Evolutionary conservation across 2,888 invertebrate species (phyloP), one percentile per base, ranked within the genome.

Genomic region (Phytoseiulus persimilis): DNA sequence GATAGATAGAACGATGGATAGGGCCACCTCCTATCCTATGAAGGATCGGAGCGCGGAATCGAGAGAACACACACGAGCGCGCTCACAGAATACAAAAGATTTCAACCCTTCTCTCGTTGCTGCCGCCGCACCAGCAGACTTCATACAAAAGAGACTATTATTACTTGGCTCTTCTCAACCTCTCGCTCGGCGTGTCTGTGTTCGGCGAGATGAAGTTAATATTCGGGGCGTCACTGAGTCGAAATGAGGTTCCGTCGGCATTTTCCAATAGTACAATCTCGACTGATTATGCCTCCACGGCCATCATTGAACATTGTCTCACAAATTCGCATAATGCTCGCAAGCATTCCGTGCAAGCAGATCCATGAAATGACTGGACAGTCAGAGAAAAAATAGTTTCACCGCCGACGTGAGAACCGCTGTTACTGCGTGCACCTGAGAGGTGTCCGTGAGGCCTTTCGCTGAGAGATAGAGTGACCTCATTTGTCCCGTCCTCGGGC

Each of bases 141-240:
- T 45, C 45, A 18, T 87, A 31, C 31, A 87, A 87, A 87, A 87
- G 87, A 87, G 87, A 87, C 87, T 87, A 87, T 87, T 87, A 87
- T 87, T 87, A 87, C 87, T 87, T 23, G 32, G 32, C 31, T 45
- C 87, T 87, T 33, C 33, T 33, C 33, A 31, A 18, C 83, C 31
- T 33, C 83, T 83, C 83, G 31, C 83, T 83, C 83, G 3, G 18
- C 33, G 31, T 11, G 5, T 83, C 83, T 31, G 32, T 83, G 31
- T 33, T 39, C 87, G 87, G 39, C 87, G 39, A 23, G 87, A 87
- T 87, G 87, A 87, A 87, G 87, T 87, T 87, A 87, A 87, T 87
- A 87, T 87, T 87, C 87, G 87, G 6, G 87, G 87, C 45, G n/a
- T 31, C 87, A 45, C 33, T 33, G 18, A 32, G 84, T 14, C 32